Evolutionary conservation across 2,797 vertebrate genomes (phyloP).

Genomic region (Balearica regulorum): DNA sequence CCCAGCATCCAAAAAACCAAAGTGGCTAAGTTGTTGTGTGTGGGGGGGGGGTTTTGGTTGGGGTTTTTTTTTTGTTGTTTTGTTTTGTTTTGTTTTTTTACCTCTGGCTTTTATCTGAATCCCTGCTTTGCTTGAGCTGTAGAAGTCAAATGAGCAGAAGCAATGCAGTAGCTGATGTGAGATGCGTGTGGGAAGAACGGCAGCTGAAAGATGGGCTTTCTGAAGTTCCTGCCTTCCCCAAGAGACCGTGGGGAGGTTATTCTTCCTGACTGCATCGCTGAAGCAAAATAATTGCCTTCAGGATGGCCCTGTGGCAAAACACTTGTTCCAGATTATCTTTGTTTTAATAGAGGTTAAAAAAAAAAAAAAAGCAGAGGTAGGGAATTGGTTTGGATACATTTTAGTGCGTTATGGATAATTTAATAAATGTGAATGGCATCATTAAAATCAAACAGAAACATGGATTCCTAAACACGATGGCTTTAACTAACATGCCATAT

Average conservation of each 20-base stretch:
- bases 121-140: conserved; percentile 42
- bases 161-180: conserved; percentile 58
- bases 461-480: neutral
- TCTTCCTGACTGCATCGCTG: conserved; percentile 42
- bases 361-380: neutral
- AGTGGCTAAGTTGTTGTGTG: neutral
- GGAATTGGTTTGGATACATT: neutral
- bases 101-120: conserved; percentile 48
- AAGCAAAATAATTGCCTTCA: neutral
- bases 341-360: neutral
- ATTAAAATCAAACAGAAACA: neutral
- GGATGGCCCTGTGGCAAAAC: neutral
- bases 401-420: neutral
- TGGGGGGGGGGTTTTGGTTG: too few relatives aligned
- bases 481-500: neutral
- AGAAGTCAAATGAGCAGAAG: conserved; percentile 66
- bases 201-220: conserved; percentile 46
- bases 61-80: too few relatives aligned
- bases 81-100: neutral
- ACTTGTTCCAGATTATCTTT: neutral
- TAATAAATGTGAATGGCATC: neutral
- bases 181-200: conserved; percentile 59
- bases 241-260: neutral
- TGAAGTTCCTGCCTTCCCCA: conserved; percentile 47
- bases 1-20: conserved; percentile 42